Evolutionary conservation across 2,888 invertebrate genomes (phyloP), one percentile per base, ranked within the genome.

Genomic region (Parnassius orleans): DNA sequence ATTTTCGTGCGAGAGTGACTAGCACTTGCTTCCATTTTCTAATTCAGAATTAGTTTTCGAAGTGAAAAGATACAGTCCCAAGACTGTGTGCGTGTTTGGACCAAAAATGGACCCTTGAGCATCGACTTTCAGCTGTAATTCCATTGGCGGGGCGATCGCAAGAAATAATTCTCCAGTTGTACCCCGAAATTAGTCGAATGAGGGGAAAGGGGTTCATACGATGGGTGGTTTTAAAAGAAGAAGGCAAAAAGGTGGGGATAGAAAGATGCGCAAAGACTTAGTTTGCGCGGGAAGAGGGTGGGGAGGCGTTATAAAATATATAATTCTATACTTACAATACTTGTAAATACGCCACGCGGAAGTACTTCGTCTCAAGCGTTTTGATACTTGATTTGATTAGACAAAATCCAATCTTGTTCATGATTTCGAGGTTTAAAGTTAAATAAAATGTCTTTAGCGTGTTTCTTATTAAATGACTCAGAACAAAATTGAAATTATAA

Each of bases 311-410:
- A 90, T 90, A 90, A 91, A 91, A 91, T 91, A 90, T 91, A 91
- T 91, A 91, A 91, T 91, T 91, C 90, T 91, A 91, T 90, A 90
- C 91, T 91, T 90, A 91, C 91, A 91, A 91, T 91, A 91, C 91
- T 91, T 91, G 91, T 91, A 91, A 91, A 91, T 91, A 91, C 90
- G 90, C 83, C 80, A 90, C 86, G 89, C 90, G 91, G 91, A 90
- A 91, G 89, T 87, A 83, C 75, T 68, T 55, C 70, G 79, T 63
- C 46, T 46, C 48, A 41, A 10, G 3, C 14, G 65, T 59, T 66
- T 86, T 87, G 89, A 78, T 81, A 80, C 83, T 86, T 78, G 65
- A 46, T 47, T 61, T 52, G 61, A 66, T 65, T 61, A 68, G 60
- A 56, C 33, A 33, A 33, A 33, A 33, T 33, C 33, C 33, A 33